Base-by-base conservation (phyloP, 2,113 vertebrate species). In the Uria aalge region DNA sequence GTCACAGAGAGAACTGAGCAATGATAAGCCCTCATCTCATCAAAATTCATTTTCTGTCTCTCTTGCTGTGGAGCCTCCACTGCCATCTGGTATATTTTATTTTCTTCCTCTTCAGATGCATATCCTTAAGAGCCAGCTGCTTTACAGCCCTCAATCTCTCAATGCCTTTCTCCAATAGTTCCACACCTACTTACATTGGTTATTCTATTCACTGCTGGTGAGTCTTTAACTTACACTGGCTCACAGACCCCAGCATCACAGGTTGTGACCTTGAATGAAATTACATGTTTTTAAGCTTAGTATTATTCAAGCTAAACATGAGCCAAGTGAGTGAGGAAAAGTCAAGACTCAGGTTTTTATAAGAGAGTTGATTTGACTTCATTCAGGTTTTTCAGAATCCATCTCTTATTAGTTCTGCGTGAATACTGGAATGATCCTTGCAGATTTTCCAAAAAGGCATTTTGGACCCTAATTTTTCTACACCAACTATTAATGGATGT, bases 61-160 rank as follows among this genome's bases (percentile, higher is more conserved):
- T 85, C 64, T 95, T 88, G 79, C 83, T 91, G 69, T 94, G 86
- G 86, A 96, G 76, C 69, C 69, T 96, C 38, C 69, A 82, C 62
- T 92, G 66, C 96, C 97, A 96, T 96, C 94, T 97, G 96, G 88
- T 92, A 94, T 85, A 82, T 88, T 97, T 97, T 95, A 95, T 95
- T 97, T 96, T 95, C 80, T 96, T 86, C 94, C 56, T 94, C 80
- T 91, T 97, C 91, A 95, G 66, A 88, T 79, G 45, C 19, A 2
- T 92, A 87, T 76, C 63, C 91, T 92, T 88, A 94, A 97, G 80
- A 95, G 57, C 80, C 95, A 95, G 84, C n/a, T 94, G 77, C 83
- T 88, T n/a, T 38, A 38, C 40, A 94, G 40, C 32, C 30, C 60
- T 92, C 80, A 53, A 5, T 94, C 27, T 92, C 88, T 84, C 72